Evolutionary conservation across 2,113 vertebrate genomes (phyloP).

Genomic region (Meles meles): DNA sequence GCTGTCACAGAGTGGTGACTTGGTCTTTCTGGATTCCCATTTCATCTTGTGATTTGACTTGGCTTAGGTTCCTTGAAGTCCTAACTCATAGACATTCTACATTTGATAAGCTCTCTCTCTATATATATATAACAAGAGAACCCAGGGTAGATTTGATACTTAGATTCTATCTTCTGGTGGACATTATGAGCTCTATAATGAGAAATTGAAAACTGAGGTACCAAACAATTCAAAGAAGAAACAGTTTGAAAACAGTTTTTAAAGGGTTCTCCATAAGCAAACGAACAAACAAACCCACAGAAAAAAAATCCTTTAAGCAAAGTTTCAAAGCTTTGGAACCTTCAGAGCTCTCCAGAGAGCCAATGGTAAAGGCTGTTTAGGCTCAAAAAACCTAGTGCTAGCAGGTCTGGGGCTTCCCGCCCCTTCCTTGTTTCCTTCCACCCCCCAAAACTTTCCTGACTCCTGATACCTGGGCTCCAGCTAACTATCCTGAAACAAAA

Average conservation of each 20-base stretch:
- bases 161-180: background rate
- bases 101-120: background rate
- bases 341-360: background rate
- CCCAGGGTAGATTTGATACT: slow-evolving; percentile 12
- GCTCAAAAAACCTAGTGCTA: background rate
- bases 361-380: background rate
- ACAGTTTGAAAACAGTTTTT: background rate
- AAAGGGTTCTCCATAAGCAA: background rate
- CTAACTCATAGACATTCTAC: background rate
- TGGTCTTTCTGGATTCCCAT: background rate
- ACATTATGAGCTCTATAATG: slow-evolving; percentile 1
- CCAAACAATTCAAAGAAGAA: slow-evolving; percentile 41
- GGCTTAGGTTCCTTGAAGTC: background rate
- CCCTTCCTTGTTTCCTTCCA: background rate
- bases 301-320: slow-evolving; percentile 28
- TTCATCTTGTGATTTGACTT: background rate
- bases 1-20: background rate
- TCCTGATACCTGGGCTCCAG: background rate
- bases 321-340: background rate
- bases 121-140: background rate
- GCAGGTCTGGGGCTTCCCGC: background rate
- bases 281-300: background rate
- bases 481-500: background rate
- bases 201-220: slow-evolving; percentile 33
- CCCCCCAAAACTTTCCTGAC: background rate